These are phyloP conservation scores for Drosophila prolongata DNA, from an alignment of 2,888 invertebrate genomes.

Conservation along the genomic window DNA sequence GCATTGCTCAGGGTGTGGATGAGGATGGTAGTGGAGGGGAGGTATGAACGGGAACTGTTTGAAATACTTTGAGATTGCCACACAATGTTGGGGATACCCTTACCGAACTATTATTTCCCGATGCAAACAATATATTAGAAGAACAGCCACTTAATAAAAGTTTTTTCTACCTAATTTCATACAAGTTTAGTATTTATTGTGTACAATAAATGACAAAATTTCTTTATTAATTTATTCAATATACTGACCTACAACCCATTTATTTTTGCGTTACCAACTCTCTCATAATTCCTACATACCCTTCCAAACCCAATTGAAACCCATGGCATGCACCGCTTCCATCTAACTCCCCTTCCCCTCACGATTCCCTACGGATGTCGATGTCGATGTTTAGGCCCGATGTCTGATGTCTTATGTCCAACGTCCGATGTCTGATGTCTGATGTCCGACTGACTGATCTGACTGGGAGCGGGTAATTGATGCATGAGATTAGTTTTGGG, in stretches of 20 bases:
- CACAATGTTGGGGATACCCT: background rate
- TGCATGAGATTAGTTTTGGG: slow-evolving; percentile 76
- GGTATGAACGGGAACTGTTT: slow-evolving; percentile 50
- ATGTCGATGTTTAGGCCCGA: slow-evolving; percentile 42
- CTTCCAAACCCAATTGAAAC: slow-evolving; percentile 12
- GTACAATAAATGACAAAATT: too few species aligned
- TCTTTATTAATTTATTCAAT: too few species aligned
- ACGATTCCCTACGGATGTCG: slow-evolving; percentile 73
- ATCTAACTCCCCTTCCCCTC: slow-evolving; percentile 28
- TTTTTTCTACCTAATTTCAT: too few species aligned
- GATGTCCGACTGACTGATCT: slow-evolving; percentile 40
- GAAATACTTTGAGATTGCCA: slow-evolving; percentile 19
- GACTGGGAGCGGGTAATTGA: slow-evolving; percentile 69
- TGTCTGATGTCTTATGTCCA: slow-evolving; percentile 38
- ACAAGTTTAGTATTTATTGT: too few species aligned
- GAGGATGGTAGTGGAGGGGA: slow-evolving; percentile 18
- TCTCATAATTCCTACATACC: background rate
- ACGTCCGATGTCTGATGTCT: slow-evolving; percentile 19
- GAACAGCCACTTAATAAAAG: too few species aligned
- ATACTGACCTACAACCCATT: too few species aligned
- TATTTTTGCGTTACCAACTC: background rate
- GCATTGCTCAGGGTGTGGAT: slow-evolving; percentile 70
- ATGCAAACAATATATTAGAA: too few species aligned
- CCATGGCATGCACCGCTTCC: slow-evolving; percentile 23
- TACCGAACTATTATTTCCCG: background rate